Conservation (phyloP, 2,888 invertebrate genomes). For the Allacma fusca region DNA sequence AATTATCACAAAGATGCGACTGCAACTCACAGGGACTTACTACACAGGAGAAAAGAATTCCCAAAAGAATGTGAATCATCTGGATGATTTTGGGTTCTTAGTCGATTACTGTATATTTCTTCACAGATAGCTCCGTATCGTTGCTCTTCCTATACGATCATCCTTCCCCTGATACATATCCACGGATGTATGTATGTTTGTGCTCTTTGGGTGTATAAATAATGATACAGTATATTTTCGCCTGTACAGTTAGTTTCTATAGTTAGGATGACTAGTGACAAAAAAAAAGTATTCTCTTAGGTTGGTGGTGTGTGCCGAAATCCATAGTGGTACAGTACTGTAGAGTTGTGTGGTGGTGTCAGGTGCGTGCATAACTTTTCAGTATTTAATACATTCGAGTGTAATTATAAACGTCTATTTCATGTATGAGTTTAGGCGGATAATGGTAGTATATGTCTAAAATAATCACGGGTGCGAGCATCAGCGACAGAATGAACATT, state of each 20-base stretch:
- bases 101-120: slow-evolving; percentile 14
- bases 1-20: slow-evolving; percentile 25
- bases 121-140: not conserved
- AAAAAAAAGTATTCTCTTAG: not conserved
- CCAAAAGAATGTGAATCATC: slow-evolving; percentile 34
- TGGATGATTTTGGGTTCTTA: slow-evolving; percentile 28
- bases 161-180: no score
- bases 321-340: no score
- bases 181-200: no score
- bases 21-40: not conserved
- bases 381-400: not conserved
- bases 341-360: not conserved
- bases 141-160: no score
- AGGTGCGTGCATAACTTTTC: slow-evolving; percentile 3
- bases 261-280: slow-evolving; percentile 5
- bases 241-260: slow-evolving; percentile 22
- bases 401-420: not conserved
- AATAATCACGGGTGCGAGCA: not conserved
- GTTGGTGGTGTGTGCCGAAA: not conserved
- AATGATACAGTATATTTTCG: slow-evolving; percentile 17
- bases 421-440: not conserved
- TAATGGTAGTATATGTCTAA: slow-evolving; percentile 8
- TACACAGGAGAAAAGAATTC: not conserved
- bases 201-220: no score
- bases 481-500: slow-evolving; percentile 10